phyloP scores from a whole-genome alignment of 2,888 invertebrate genomes.

The Eremobia ochroleuca region DNA sequence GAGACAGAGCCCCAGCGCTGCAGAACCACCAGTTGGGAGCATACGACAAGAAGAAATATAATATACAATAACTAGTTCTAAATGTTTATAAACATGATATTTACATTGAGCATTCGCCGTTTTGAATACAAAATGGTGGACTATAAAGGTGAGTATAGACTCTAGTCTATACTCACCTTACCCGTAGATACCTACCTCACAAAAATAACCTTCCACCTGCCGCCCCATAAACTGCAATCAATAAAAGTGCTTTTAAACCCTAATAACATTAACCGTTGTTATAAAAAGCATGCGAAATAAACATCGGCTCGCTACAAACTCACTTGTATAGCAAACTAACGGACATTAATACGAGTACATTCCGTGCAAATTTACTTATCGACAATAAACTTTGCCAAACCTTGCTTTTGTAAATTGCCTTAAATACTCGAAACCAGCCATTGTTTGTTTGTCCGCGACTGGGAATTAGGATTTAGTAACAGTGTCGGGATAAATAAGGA shows the following conservation, averaged over 20 bases:
- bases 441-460: conserved; percentile 5
- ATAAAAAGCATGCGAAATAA: conserved; percentile 52
- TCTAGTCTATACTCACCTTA: no score
- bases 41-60: no score
- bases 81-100: no score
- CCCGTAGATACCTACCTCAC: neutral
- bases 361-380: conserved; percentile 41
- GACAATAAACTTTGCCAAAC: conserved; percentile 35
- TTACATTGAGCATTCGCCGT: no score
- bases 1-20: no score
- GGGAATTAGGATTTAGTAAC: conserved; percentile 28
- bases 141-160: no score
- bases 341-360: conserved; percentile 23
- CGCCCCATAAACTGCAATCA: conserved; percentile 48
- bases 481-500: neutral
- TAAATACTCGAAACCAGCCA: conserved; percentile 33
- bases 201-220: conserved; percentile 21
- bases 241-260: conserved; percentile 44
- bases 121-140: no score
- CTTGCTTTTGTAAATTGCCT: no score
- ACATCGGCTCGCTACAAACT: conserved; percentile 30
- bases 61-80: no score
- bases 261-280: conserved; percentile 40
- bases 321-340: conserved; percentile 29
- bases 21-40: no score